Percentiles rank a stretch among this genome's conserved stretches.
Conservation (phyloP, 37 sponge, comb jelly and placozoan genomes). For the Diacarnus erythraeanus region DNA sequence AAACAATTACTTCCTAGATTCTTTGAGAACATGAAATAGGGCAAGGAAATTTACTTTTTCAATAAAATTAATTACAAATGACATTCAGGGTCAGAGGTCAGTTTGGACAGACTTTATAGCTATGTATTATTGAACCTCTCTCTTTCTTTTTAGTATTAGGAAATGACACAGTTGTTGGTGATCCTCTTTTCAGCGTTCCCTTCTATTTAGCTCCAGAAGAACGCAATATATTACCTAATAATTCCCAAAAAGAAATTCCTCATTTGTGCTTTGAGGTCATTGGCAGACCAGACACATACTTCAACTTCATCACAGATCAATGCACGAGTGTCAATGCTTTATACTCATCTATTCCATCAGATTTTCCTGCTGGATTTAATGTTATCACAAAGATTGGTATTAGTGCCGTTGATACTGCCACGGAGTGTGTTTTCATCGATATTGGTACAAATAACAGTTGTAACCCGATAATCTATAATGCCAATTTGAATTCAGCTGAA, state of each 20-base stretch:
- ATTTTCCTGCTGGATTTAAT: conserved; percentile 5
- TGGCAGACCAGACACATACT: conserved; percentile 13
- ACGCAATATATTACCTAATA: background rate
- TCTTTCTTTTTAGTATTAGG: too few relatives aligned
- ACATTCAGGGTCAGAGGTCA: too few relatives aligned
- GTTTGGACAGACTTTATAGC: too few relatives aligned
- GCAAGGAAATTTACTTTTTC: too few relatives aligned
- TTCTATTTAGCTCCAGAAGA: background rate
- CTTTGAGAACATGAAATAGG: too few relatives aligned
- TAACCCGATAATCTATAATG: background rate
- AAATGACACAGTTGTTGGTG: conserved; percentile 56
- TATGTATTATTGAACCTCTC: too few relatives aligned
- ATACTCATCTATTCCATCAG: background rate
- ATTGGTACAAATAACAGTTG: conserved; percentile 25
- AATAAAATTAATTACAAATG: too few relatives aligned
- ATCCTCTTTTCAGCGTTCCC: conserved; percentile 62
- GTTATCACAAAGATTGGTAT: conserved; percentile 57
- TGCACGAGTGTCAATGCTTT: conserved; percentile 55
- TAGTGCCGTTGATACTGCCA: conserved; percentile 22
- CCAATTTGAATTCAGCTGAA: background rate
- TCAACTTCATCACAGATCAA: conserved; percentile 36
- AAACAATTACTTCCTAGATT: too few relatives aligned
- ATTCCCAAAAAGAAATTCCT: background rate
- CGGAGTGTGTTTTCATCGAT: conserved; percentile 23
- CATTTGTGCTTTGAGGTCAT: conserved; percentile 49